These are phyloP conservation scores for Drosophila simulans DNA, from an alignment of 1,140 invertebrate species.

Conservation along the genomic window DNA sequence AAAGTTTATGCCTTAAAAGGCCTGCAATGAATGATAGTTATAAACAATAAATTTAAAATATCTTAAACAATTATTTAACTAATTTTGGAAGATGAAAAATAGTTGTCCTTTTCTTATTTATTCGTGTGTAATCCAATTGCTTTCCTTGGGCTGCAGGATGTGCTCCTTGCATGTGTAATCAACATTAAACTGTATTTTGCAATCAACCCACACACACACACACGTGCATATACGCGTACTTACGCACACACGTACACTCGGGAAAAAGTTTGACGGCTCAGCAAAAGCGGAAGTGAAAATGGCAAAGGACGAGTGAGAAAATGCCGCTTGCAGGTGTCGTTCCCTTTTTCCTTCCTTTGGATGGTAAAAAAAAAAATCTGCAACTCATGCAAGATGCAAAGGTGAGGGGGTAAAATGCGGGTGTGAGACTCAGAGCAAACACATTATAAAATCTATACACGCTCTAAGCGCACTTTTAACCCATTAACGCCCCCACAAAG, in stretches of 20 bases:
- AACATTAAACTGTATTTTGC: conserved; percentile 81
- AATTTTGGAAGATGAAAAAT: not conserved
- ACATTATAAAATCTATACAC: conserved; percentile 81
- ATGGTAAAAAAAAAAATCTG: conserved; percentile 35
- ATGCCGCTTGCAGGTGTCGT: conserved; percentile 54
- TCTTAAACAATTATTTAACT: not conserved
- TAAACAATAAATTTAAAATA: not conserved
- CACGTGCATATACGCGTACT: conserved; percentile 5
- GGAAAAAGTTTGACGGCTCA: conserved; percentile 67
- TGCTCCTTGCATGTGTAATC: conserved; percentile 71
- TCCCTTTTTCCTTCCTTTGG: conserved; percentile 54
- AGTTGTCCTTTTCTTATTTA: not conserved
- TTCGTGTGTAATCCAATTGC: conserved; percentile 16
- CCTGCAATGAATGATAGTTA: no score
- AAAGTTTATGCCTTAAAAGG: not conserved
- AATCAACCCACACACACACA: conserved; percentile 64
- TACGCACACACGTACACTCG: conserved; percentile 21
- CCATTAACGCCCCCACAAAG: conserved; percentile 71
- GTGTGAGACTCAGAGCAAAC: conserved; percentile 50
- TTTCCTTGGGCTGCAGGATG: conserved; percentile 28
- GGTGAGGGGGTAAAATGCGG: not conserved
- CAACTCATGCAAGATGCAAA: conserved; percentile 61
- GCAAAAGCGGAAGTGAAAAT: conserved; percentile 63
- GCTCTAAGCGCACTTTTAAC: conserved; percentile 79
- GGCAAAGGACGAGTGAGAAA: conserved; percentile 48